Conservation (phyloP, 2,113 vertebrate genomes). For the Geococcyx californianus region DNA sequence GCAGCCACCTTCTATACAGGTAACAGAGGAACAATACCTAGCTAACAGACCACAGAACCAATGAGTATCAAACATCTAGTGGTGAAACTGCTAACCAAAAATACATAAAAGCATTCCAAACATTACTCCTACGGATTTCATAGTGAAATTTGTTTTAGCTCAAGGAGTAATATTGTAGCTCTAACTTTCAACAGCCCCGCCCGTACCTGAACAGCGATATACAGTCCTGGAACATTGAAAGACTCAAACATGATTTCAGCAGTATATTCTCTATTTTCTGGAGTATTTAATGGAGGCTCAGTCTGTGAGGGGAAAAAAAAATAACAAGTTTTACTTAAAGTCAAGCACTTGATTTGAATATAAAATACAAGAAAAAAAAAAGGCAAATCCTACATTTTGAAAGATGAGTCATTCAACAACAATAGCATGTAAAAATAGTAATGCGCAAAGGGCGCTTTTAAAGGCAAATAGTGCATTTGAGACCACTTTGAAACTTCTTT, state of each 20-base stretch:
- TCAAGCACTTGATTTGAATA: neutral
- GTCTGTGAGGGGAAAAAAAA: conserved; percentile 78
- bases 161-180: neutral
- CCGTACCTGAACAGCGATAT: conserved; percentile 97
- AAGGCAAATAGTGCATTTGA: neutral
- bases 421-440: neutral
- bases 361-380: neutral
- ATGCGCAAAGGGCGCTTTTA: neutral
- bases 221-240: conserved; percentile 97
- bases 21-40: neutral
- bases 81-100: neutral
- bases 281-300: conserved; percentile 97
- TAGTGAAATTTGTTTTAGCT: neutral
- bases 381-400: neutral
- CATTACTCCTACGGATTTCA: neutral
- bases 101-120: neutral
- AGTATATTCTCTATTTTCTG: conserved; percentile 98
- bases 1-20: neutral
- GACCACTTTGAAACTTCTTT: neutral
- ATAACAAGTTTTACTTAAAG: neutral
- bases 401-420: neutral
- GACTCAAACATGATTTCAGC: conserved; percentile 99
- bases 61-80: neutral
- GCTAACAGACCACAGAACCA: neutral
- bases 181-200: neutral